Base-by-base conservation (phyloP, 2,888 invertebrate genomes). In the Ametastegia equiseti region DNA sequence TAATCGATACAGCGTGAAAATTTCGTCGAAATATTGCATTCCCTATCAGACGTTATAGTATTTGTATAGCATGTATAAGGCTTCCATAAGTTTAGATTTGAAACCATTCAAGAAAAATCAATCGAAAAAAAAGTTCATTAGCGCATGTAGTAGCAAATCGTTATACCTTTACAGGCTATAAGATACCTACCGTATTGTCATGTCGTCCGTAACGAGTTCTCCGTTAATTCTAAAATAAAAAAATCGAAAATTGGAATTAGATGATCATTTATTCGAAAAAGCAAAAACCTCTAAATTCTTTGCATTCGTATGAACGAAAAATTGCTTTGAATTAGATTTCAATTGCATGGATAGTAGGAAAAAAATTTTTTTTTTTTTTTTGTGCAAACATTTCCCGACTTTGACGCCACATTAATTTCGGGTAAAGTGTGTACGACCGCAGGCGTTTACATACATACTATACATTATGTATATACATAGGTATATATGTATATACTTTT, bases 101-200 rank as follows among this genome's bases (percentile, higher is more conserved):
- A 71, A 71, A 71, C 71, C 71, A 71, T 71, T 71, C 71, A 71
- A 71, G 71, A 47, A 45, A 71, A 71, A 71, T 71, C 71, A 45
- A 71, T 71, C 71, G 71, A 71, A 71, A 71, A 63, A 42, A 60
- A 67, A 71, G 71, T 71, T 45, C 71, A 30, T 47, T 71, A 47
- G 60, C 13, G 15, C 15, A 60, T 11, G 15, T 60, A 6, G 60
- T 9, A 60, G 30, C 27, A 30, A 27, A 13, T 5, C 23, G 60
- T 30, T 13, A 30, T n/a, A n/a, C n/a, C n/a, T n/a, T n/a, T n/a
- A n/a, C n/a, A n/a, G n/a, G n/a, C n/a, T n/a, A n/a, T n/a, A n/a
- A n/a, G n/a, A n/a, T n/a, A n/a, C n/a, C n/a, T n/a, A n/a, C n/a
- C n/a, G n/a, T n/a, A n/a, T n/a, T n/a, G n/a, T n/a, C n/a, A n/a